Conservation (phyloP, 2,888 invertebrate genomes). For the Papilio gigon region DNA sequence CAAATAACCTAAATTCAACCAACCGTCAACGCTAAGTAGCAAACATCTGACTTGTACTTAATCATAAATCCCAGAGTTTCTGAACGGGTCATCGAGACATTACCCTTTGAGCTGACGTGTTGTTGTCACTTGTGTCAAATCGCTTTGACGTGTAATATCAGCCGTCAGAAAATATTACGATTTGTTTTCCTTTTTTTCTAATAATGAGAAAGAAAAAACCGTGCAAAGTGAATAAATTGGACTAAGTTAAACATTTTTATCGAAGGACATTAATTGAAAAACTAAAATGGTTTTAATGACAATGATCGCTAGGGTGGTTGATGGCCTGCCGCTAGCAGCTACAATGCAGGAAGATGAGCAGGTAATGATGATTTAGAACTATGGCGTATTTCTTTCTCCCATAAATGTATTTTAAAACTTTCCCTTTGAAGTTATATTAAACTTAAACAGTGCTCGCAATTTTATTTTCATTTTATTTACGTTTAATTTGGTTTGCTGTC, state of each 20-base stretch:
- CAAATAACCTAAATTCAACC: too few species aligned
- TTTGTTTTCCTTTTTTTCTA: constrained; percentile 57
- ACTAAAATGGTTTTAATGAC: constrained; percentile 97
- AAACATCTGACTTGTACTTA: too few species aligned
- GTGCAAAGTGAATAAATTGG: constrained; percentile 51
- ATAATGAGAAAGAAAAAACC: constrained; percentile 73
- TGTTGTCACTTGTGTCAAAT: constrained; percentile 64
- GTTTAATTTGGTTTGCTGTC: constrained; percentile 69
- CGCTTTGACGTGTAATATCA: constrained; percentile 68
- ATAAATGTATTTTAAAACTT: constrained; percentile 10
- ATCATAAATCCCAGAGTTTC: too few species aligned
- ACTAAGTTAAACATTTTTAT: constrained; percentile 51
- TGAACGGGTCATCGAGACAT: constrained; percentile 34
- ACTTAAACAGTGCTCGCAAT: constrained; percentile 9
- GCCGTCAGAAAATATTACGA: constrained; percentile 56
- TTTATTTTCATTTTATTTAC: constrained; percentile 51
- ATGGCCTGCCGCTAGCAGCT: constrained; percentile 97
- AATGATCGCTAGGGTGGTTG: constrained; percentile 97
- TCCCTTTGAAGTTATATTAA: constrained; percentile 15
- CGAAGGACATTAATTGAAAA: constrained; percentile 52
- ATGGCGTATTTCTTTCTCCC: constrained; percentile 28
- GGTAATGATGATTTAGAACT: constrained; percentile 77
- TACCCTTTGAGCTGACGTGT: constrained; percentile 60
- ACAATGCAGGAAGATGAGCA: constrained; percentile 99
- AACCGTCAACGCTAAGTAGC: too few species aligned